These are phyloP conservation scores for Tachina lurida DNA, from an alignment of 2,888 invertebrate genomes.

Conservation along the genomic window DNA sequence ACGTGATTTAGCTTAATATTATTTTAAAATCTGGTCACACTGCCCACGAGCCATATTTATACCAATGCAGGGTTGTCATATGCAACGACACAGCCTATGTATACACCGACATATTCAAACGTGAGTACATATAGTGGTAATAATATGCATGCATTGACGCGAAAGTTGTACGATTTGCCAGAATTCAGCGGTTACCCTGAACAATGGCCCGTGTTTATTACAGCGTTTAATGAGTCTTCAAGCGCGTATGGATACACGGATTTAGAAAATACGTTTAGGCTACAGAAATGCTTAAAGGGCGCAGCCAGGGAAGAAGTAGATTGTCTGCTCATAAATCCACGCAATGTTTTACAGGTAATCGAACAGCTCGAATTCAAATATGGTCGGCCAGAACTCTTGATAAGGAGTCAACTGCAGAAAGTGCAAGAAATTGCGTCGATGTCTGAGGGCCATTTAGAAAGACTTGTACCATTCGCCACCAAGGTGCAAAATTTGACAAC, in stretches of 20 bases:
- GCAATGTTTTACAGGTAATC: constrained; percentile 1
- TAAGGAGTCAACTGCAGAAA: constrained; percentile 4
- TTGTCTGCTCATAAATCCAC: constrained; percentile 3
- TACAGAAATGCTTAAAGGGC: constrained; percentile 17
- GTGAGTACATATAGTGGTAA: not conserved
- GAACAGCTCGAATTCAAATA: constrained; percentile 28
- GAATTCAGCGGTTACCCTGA: constrained; percentile 16
- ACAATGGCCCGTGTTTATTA: constrained; percentile 11
- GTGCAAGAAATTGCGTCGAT: not conserved
- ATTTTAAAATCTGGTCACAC: too few species aligned
- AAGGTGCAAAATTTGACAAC: constrained; percentile 31
- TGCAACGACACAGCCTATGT: too few species aligned
- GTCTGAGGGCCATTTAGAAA: not conserved
- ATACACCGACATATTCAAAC: too few species aligned
- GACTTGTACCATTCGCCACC: constrained; percentile 21
- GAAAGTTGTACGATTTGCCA: constrained; percentile 1
- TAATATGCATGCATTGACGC: not conserved
- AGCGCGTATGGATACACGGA: constrained; percentile 15
- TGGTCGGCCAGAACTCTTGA: constrained; percentile 29
- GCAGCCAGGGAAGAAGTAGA: not conserved
- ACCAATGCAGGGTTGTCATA: not conserved
- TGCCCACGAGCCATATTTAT: not conserved
- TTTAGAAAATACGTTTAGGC: constrained; percentile 23
- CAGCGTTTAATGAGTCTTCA: constrained; percentile 17
- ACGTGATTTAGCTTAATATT: too few species aligned